A percentile compares a stretch with the other conserved stretches of the same genome.
These are phyloP conservation scores for Enteromius viviparus DNA, from an alignment of 2,797 vertebrate species.

Conservation along the genomic window DNA sequence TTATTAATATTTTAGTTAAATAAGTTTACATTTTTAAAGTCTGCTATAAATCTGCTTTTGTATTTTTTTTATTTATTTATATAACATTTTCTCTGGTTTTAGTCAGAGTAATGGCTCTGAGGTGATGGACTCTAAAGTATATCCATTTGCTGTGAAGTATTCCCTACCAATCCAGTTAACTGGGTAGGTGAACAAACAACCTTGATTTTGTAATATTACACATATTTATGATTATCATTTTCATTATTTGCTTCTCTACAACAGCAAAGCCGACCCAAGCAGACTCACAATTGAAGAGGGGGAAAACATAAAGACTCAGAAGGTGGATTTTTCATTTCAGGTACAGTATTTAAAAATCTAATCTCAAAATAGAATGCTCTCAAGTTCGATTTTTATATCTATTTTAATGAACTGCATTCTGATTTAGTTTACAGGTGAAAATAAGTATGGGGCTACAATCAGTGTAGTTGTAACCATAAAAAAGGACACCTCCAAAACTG, in stretches of 20 bases:
- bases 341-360: conserved; percentile 25
- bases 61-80: background rate
- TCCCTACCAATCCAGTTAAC: conserved; percentile 54
- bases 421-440: conserved; percentile 62
- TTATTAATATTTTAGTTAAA: background rate
- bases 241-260: conserved; percentile 1
- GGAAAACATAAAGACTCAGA: background rate
- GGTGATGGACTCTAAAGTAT: conserved; percentile 51
- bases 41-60: background rate
- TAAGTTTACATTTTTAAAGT: background rate
- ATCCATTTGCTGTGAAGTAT: conserved; percentile 56
- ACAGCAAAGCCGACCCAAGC: conserved; percentile 50
- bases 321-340: conserved; percentile 50
- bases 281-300: conserved; percentile 54
- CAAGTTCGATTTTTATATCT: background rate
- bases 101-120: conserved; percentile 59
- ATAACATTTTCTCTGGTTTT: conserved; percentile 15
- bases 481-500: conserved; percentile 23
- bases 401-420: conserved; percentile 18
- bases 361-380: background rate
- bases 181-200: conserved; percentile 54
- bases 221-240: background rate
- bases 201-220: background rate
- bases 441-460: conserved; percentile 59
- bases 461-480: conserved; percentile 48